Conservation (phyloP, 2,113 vertebrate species). For the Dipodomys ordii region DNA sequence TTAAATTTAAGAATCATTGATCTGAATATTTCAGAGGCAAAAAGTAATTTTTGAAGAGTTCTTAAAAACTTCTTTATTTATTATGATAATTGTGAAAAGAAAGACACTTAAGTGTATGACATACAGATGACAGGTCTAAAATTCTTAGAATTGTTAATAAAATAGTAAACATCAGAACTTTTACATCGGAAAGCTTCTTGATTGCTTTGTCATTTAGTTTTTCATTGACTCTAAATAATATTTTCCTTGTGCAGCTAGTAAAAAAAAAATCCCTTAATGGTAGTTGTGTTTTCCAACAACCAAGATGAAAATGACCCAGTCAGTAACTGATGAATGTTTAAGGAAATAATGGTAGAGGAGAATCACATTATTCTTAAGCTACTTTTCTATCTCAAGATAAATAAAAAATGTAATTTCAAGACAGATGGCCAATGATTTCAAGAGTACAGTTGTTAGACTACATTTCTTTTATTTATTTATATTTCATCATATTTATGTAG, state of each 20-base stretch:
- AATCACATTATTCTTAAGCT: background rate
- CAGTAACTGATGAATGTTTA: background rate
- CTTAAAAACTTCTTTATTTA: background rate
- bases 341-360: background rate
- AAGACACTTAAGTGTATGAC: background rate
- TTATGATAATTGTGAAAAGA: background rate
- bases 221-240: background rate
- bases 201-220: background rate
- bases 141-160: background rate
- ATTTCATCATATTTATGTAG: background rate
- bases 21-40: background rate
- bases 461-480: background rate
- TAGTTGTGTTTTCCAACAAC: background rate
- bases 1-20: background rate
- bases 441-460: background rate
- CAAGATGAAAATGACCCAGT: background rate
- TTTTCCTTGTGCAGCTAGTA: background rate
- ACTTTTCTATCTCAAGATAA: background rate
- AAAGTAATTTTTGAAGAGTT: background rate
- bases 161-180: background rate
- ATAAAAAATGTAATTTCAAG: conserved; percentile 1
- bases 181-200: background rate
- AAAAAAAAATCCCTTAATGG: background rate
- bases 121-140: background rate
- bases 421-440: background rate